Percentiles rank a stretch among this genome's conserved stretches.
Conservation (phyloP, 1,140 invertebrate species). For the Tetramorium simillimum region DNA sequence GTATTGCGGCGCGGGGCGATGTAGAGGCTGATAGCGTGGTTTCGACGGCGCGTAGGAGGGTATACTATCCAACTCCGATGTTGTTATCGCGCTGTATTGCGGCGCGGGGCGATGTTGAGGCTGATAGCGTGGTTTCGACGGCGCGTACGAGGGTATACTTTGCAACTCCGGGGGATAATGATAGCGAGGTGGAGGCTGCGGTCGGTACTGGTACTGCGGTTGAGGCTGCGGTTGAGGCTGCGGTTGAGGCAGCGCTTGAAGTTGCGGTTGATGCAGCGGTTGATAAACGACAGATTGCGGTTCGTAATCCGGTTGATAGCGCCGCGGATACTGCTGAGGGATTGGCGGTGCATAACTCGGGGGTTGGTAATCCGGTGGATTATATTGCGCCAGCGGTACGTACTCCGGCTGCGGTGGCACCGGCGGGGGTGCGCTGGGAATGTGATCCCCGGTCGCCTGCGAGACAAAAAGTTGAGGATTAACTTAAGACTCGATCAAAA, state of each 20-base stretch:
- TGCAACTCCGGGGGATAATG: slow-evolving; percentile 82
- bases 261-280: slow-evolving; percentile 72
- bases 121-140: slow-evolving; percentile 84
- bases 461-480: neutral
- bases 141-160: slow-evolving; percentile 81
- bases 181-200: slow-evolving; percentile 79
- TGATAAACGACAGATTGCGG: slow-evolving; percentile 65
- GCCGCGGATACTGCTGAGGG: slow-evolving; percentile 59
- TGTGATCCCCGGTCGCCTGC: slow-evolving; percentile 91
- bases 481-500: neutral
- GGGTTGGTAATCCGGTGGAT: slow-evolving; percentile 87
- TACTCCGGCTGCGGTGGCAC: slow-evolving; percentile 87
- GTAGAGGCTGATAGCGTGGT: slow-evolving; percentile 82
- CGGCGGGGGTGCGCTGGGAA: slow-evolving; percentile 89
- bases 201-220: slow-evolving; percentile 84
- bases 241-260: slow-evolving; percentile 72
- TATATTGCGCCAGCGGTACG: slow-evolving; percentile 88
- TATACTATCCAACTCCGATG: slow-evolving; percentile 80
- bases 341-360: slow-evolving; percentile 72
- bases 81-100: too few species aligned
- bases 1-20: slow-evolving; percentile 80
- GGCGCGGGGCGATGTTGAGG: slow-evolving; percentile 74
- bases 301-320: slow-evolving; percentile 64
- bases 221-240: slow-evolving; percentile 70
- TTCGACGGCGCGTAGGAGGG: slow-evolving; percentile 81